Evolutionary conservation across 2,888 invertebrate species (phyloP).

Genomic region (Anorthoa munda): DNA sequence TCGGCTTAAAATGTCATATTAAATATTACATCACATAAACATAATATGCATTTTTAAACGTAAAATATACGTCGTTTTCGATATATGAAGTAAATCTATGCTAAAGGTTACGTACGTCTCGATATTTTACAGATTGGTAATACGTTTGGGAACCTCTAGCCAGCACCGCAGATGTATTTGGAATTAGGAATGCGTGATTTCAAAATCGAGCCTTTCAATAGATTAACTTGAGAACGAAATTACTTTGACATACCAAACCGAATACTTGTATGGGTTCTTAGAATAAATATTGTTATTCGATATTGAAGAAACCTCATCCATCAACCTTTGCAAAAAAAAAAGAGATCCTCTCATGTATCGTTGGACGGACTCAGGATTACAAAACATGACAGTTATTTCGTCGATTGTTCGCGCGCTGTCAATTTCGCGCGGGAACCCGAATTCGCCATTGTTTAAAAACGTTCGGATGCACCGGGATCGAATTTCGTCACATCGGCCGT

Average conservation of each 20-base stretch:
- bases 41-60: constrained; percentile 44
- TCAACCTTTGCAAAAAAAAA: constrained; percentile 52
- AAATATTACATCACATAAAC: constrained; percentile 46
- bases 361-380: constrained; percentile 59
- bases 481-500: constrained; percentile 78
- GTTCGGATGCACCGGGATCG: constrained; percentile 77
- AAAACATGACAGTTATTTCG: constrained; percentile 68
- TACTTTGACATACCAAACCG: constrained; percentile 56
- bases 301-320: constrained; percentile 45
- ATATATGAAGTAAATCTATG: constrained; percentile 55
- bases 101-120: constrained; percentile 60
- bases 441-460: constrained; percentile 74
- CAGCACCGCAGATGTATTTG: constrained; percentile 57
- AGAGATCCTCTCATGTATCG: constrained; percentile 48
- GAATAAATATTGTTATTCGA: constrained; percentile 52
- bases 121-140: constrained; percentile 62
- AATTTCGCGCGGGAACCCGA: constrained; percentile 71
- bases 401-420: constrained; percentile 70
- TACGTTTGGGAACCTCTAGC: constrained; percentile 53
- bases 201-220: constrained; percentile 58
- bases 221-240: constrained; percentile 59
- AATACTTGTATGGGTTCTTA: constrained; percentile 42
- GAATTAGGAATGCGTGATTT: constrained; percentile 63
- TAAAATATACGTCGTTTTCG: constrained; percentile 47
- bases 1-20: constrained; percentile 51